Evolutionary conservation across 2,888 invertebrate species (phyloP).

Genomic region (Cremastobaeus sp.): DNA sequence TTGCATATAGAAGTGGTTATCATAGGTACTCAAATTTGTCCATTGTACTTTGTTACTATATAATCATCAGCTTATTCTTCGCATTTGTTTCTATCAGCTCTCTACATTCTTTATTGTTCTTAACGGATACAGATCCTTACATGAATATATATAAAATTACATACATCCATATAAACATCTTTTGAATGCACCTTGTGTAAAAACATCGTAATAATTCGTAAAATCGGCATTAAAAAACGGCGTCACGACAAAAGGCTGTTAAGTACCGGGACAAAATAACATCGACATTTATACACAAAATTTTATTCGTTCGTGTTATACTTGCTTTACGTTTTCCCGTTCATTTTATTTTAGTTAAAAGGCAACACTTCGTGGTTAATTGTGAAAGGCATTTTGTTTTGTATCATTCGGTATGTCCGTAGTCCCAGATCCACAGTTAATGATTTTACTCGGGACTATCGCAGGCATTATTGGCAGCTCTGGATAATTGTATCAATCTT

Average conservation of each 20-base stretch:
- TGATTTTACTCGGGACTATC: conserved; percentile 61
- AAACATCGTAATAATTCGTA: conserved; percentile 61
- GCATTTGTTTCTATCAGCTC: conserved; percentile 10
- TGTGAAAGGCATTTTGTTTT: conserved; percentile 78
- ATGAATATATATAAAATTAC: conserved; percentile 61
- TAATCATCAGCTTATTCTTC: conserved; percentile 41
- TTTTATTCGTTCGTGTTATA: conserved; percentile 45
- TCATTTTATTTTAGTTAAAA: conserved; percentile 71
- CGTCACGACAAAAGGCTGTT: conserved; percentile 64
- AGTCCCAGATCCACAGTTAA: conserved; percentile 66
- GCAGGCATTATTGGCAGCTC: conserved; percentile 78
- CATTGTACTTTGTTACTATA: conserved; percentile 73
- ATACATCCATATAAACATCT: conserved; percentile 60
- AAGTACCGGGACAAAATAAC: conserved; percentile 74
- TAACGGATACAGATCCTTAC: conserved; percentile 59
- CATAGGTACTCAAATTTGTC: conserved; percentile 75
- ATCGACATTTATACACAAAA: conserved; percentile 65
- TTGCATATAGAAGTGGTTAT: conserved; percentile 73
- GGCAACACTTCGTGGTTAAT: conserved; percentile 77
- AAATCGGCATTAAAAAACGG: conserved; percentile 64
- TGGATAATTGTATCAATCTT: conserved; percentile 67
- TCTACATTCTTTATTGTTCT: conserved; percentile 60
- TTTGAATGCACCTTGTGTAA: conserved; percentile 56
- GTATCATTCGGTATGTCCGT: conserved; percentile 77
- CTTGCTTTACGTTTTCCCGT: conserved; percentile 62